Percentiles rank a stretch among this genome's conserved stretches.
These are phyloP conservation scores for Galeruca laticollis DNA, from an alignment of 2,888 invertebrate genomes.

Conservation along the genomic window DNA sequence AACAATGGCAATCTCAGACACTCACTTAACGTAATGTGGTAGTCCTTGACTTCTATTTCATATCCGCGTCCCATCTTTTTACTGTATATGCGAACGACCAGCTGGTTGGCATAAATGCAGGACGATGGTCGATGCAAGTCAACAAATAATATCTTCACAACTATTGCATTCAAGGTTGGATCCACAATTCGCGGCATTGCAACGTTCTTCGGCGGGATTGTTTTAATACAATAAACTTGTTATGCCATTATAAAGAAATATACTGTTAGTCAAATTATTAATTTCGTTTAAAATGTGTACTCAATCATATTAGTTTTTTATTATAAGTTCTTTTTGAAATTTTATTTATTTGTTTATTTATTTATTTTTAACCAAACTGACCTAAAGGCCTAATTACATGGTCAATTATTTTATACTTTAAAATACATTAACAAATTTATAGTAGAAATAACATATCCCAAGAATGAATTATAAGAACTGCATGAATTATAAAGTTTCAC, in stretches of 20 bases:
- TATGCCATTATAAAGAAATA: neutral
- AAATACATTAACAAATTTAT: too few relatives aligned
- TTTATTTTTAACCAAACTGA: too few relatives aligned
- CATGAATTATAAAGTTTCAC: too few relatives aligned
- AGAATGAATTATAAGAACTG: too few relatives aligned
- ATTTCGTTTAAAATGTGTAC: neutral
- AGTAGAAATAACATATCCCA: too few relatives aligned
- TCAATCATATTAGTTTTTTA: too few relatives aligned
- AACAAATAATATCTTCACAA: conserved; percentile 45
- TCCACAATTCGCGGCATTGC: conserved; percentile 8
- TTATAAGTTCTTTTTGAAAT: too few relatives aligned
- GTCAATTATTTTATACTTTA: too few relatives aligned
- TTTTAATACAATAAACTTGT: neutral
- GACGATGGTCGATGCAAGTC: conserved; percentile 38
- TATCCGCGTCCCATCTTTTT: conserved; percentile 60
- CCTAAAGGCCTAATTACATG: too few relatives aligned
- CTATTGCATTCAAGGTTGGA: conserved; percentile 47
- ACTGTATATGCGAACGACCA: conserved; percentile 45
- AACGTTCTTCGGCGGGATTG: neutral
- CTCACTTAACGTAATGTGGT: conserved; percentile 53
- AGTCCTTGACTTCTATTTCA: conserved; percentile 60
- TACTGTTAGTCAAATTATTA: neutral
- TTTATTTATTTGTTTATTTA: too few relatives aligned
- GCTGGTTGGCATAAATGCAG: conserved; percentile 44
- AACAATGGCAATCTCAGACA: conserved; percentile 41